Evolutionary conservation across 2,797 vertebrate genomes (phyloP), one percentile per base, ranked within the genome.

Genomic region (Pagetopsis macropterus): DNA sequence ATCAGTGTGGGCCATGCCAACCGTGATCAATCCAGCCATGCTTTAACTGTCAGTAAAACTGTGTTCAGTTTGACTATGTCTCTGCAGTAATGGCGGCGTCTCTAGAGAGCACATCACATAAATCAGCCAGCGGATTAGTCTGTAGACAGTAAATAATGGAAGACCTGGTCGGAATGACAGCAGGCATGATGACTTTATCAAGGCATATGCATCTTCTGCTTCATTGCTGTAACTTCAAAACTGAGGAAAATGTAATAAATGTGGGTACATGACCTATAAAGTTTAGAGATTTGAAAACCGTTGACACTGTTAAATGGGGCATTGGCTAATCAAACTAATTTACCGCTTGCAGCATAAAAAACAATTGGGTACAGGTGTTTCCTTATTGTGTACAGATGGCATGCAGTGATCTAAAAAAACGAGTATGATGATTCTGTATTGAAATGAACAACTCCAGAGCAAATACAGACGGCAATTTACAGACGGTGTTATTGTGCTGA

Each of bases 41-140:
- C 44, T 60, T 59, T 70, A 40, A 67, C 45, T 72, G 66, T 66
- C 60, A 68, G 52, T 72, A 73, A 77, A 74, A 70, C 67, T 65
- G 48, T 45, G 55, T 59, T 78, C 51, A 44, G 75, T 65, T 83
- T 5, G 43, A 71, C 68, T 71, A 40, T 16, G 50, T 45, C 70
- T 67, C 56, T 23, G 63, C 51, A 68, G 70, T 70, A 65, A 81
- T 77, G 69, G 55, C 16, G 5, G 51, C 6, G 10, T 72, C 68
- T 40, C 72, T 65, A 16, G 37, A 77, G 62, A 77, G 68, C 62
- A 69, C 48, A 59, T 65, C 46, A 70, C 64, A 82, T 75, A 61
- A 85, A 81, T 81, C 83, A 87, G 69, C 51, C 3, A 63, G 52
- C 17, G 8, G 63, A 79, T 79, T 75, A 67, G 44, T 74, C 9